phyloP scores from a whole-genome alignment of 1,140 invertebrate species.

The Helicoverpa zea region DNA sequence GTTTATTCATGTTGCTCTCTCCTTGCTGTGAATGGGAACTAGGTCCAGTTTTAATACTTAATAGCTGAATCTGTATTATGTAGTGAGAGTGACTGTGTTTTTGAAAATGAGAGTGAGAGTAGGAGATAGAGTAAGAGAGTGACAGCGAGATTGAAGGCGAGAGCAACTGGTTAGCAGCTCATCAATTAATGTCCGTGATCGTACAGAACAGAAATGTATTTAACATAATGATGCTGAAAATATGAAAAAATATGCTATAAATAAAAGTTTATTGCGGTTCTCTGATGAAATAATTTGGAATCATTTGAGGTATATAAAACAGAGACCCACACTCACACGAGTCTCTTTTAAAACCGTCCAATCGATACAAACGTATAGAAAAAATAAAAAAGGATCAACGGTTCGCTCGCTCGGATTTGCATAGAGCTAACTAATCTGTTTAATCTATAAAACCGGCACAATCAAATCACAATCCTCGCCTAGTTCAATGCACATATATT shows the following conservation, averaged over 20 bases:
- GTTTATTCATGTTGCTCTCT: neutral
- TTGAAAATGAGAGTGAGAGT: too few species aligned
- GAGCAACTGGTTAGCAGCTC: too few species aligned
- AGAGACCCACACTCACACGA: neutral
- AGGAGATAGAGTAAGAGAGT: too few species aligned
- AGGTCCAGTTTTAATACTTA: too few species aligned
- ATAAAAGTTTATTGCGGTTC: neutral
- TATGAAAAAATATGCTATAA: too few species aligned
- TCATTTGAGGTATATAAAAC: neutral
- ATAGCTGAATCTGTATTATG: too few species aligned
- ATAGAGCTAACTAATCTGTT: constrained; percentile 27
- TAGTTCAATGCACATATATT: constrained; percentile 32
- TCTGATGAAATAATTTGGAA: neutral
- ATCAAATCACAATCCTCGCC: constrained; percentile 21
- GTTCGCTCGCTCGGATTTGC: constrained; percentile 22
- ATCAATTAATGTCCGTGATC: too few species aligned
- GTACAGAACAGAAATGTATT: too few species aligned
- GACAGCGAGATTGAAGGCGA: too few species aligned
- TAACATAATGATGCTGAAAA: too few species aligned
- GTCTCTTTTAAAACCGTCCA: constrained; percentile 9
- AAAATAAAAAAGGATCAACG: constrained; percentile 23
- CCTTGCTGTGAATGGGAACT: too few species aligned
- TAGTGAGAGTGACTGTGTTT: too few species aligned
- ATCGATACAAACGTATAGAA: neutral
- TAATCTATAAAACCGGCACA: constrained; percentile 29